Conservation (phyloP, 2,113 vertebrate species). For the Delphinapterus leucas region DNA sequence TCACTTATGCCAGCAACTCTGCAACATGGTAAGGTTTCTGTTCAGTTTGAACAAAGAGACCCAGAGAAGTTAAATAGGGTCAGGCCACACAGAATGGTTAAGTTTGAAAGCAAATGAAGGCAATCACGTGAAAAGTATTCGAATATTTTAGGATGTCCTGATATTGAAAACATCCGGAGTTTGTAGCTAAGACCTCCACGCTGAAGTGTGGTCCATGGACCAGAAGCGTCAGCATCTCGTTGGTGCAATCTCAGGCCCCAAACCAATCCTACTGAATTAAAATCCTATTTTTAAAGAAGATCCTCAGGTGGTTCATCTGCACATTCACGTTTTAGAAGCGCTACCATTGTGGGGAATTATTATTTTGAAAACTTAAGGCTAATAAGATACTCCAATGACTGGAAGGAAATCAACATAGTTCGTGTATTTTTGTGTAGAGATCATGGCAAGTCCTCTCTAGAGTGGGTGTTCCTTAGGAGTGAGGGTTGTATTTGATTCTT, state of each 20-base stretch:
- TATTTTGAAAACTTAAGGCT: not conserved
- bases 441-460: not conserved
- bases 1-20: not conserved
- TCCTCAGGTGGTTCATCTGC: not conserved
- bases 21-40: not conserved
- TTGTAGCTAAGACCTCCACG: not conserved
- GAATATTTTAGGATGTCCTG: not conserved
- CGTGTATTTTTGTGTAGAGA: not conserved
- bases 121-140: not conserved
- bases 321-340: not conserved
- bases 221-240: not conserved
- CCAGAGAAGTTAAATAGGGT: not conserved
- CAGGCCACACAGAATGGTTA: not conserved
- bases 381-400: not conserved
- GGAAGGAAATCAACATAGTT: not conserved
- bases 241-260: not conserved
- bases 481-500: not conserved
- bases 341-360: not conserved
- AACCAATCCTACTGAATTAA: not conserved
- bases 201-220: not conserved
- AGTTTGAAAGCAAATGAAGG: not conserved
- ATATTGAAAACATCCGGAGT: not conserved
- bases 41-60: not conserved
- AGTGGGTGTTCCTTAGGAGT: not conserved
- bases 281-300: not conserved